Conservation (phyloP, 2,113 vertebrate genomes). For the Irena cyanogastra region DNA sequence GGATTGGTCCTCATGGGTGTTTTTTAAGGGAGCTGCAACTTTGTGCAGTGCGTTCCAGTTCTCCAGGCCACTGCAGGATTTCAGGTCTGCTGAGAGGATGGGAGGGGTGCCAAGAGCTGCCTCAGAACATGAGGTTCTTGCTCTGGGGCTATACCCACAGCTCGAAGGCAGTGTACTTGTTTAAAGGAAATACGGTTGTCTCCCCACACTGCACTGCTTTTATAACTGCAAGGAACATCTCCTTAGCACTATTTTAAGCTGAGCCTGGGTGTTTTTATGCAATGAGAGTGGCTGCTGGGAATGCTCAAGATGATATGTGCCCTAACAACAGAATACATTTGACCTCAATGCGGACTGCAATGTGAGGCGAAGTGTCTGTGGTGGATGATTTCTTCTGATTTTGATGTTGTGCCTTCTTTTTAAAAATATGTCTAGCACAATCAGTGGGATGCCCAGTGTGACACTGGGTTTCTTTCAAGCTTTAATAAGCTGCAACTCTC, state of each 20-base stretch:
- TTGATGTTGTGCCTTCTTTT: not conserved
- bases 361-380: accelerated
- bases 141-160: not conserved
- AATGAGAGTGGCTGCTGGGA: not conserved
- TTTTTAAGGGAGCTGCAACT: not conserved
- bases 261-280: not conserved
- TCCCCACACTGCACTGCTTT: accelerated
- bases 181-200: accelerated
- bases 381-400: not conserved
- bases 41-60: accelerated
- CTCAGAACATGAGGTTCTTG: not conserved
- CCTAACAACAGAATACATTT: not conserved
- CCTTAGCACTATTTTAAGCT: not conserved
- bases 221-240: not conserved
- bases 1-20: accelerated
- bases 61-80: too few relatives aligned
- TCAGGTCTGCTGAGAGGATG: not conserved
- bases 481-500: not conserved
- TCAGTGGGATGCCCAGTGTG: not conserved
- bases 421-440: not conserved
- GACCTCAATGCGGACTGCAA: not conserved
- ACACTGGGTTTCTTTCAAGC: not conserved
- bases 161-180: accelerated
- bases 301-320: not conserved
- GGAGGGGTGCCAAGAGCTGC: accelerated